Conservation (phyloP, 1,140 invertebrate genomes). For the Neomicropteryx cornuta region DNA sequence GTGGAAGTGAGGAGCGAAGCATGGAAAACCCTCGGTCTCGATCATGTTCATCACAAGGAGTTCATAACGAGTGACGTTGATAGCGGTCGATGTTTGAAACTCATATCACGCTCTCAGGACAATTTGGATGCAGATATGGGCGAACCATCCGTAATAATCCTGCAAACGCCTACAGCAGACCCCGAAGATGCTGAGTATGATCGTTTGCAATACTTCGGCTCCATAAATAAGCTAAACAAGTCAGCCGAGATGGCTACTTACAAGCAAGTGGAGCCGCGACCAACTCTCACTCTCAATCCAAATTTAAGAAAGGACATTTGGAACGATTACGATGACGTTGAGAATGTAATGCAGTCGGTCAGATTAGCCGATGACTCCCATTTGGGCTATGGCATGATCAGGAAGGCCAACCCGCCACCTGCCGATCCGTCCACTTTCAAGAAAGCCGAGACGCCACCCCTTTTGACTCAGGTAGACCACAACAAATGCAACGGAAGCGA, state of each 20-base stretch:
- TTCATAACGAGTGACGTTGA: slow-evolving; percentile 30
- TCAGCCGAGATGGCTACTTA: slow-evolving; percentile 58
- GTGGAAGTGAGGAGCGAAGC: slow-evolving; percentile 60
- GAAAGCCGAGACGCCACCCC: slow-evolving; percentile 31
- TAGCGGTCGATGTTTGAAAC: slow-evolving; percentile 30
- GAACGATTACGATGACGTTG: slow-evolving; percentile 59
- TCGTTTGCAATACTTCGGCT: slow-evolving; percentile 66
- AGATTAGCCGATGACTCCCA: slow-evolving; percentile 66
- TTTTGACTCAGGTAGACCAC: slow-evolving; percentile 42
- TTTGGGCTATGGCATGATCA: slow-evolving; percentile 62
- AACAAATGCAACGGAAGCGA: slow-evolving; percentile 62
- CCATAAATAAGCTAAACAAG: slow-evolving; percentile 52
- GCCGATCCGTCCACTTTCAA: slow-evolving; percentile 33
- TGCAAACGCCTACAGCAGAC: slow-evolving; percentile 27
- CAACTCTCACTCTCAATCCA: slow-evolving; percentile 26
- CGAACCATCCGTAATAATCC: slow-evolving; percentile 35
- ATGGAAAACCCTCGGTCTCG: slow-evolving; percentile 66
- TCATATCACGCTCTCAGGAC: slow-evolving; percentile 37
- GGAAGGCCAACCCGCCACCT: slow-evolving; percentile 47
- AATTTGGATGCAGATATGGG: slow-evolving; percentile 33
- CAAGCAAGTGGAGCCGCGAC: slow-evolving; percentile 47
- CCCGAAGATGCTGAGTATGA: slow-evolving; percentile 54
- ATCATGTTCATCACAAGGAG: slow-evolving; percentile 53
- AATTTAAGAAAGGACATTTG: slow-evolving; percentile 38
- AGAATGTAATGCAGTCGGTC: slow-evolving; percentile 45